Evolutionary conservation across 2,888 invertebrate genomes (phyloP), one percentile per base, ranked within the genome.

Genomic region (Cosmorhoe ocellata): DNA sequence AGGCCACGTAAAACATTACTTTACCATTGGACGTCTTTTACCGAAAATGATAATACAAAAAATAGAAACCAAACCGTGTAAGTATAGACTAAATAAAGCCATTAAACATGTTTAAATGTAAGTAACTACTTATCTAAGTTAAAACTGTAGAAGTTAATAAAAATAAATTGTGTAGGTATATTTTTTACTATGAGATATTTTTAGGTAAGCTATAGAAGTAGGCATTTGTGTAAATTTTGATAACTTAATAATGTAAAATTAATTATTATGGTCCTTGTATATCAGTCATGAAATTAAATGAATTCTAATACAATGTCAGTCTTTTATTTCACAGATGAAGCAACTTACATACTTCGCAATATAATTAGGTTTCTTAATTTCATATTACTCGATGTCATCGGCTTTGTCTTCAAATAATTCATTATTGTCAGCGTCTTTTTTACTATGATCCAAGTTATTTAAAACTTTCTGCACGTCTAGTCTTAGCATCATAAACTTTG

Each of bases 161-260:
- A 76, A 18, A 71, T 67, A 78, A 65, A 79, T 74, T 66, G 59
- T 80, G 81, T 84, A 82, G 74, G 76, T 84, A 81, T 86, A 86
- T 87, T 87, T 87, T 51, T 85, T 87, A 84, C 80, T 81, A 78
- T 79, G 79, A 83, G 74, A 81, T 86, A 82, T 80, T 76, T 78
- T 78, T 52, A 37, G n/a, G 54, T 81, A 79, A 80, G 73, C 64
- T 81, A 78, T 33, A 50, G 80, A 45, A 28, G 41, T 42, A 79
- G 71, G 75, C 74, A 79, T 83, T 88, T 84, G 84, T 86, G 85
- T 87, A 87, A 74, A 85, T 87, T 88, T 84, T 84, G 81, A 84
- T 85, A 86, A 83, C 72, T 78, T 71, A 69, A 36, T 18, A 63
- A 71, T 62, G 78, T 71, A 69, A 69, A 69, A 72, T 71, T 68